Conservation (phyloP, 2,888 invertebrate species). For the Macaria notata region DNA sequence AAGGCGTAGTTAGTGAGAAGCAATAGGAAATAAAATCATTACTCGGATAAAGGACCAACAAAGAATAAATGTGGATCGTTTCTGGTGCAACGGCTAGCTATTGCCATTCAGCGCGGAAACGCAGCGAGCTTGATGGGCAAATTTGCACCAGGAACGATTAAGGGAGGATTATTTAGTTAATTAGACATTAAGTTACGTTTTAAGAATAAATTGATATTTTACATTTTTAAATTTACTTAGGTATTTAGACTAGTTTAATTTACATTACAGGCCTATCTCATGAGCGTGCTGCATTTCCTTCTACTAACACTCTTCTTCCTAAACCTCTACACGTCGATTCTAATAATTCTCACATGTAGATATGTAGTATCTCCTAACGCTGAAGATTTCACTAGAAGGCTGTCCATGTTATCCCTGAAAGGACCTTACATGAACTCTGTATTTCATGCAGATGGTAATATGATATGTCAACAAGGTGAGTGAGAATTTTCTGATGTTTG, state of each 20-base stretch:
- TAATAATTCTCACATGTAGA: slow-evolving; percentile 68
- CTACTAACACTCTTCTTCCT: slow-evolving; percentile 71
- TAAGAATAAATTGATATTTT: too few relatives aligned
- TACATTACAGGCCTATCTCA: slow-evolving; percentile 69
- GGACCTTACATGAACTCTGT: slow-evolving; percentile 50
- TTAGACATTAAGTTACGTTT: too few relatives aligned
- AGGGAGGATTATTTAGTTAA: too few relatives aligned
- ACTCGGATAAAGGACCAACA: too few relatives aligned
- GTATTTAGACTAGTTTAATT: too few relatives aligned
- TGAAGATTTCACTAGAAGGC: slow-evolving; percentile 47
- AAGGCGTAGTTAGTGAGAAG: too few relatives aligned
- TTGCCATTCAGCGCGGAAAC: too few relatives aligned
- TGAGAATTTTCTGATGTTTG: slow-evolving; percentile 29
- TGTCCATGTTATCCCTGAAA: slow-evolving; percentile 42
- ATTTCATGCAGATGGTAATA: slow-evolving; percentile 60
- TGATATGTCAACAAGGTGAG: slow-evolving; percentile 63
- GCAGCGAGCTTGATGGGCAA: too few relatives aligned
- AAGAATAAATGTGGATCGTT: too few relatives aligned
- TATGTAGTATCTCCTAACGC: slow-evolving; percentile 53
- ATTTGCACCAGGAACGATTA: too few relatives aligned
- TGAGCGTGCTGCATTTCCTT: slow-evolving; percentile 75
- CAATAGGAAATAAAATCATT: too few relatives aligned
- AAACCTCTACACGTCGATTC: slow-evolving; percentile 68
- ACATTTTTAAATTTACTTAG: background rate
- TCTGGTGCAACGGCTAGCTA: too few relatives aligned